Evolutionary conservation across 2,797 vertebrate species (phyloP).

Genomic region (Clarias pachynema): DNA sequence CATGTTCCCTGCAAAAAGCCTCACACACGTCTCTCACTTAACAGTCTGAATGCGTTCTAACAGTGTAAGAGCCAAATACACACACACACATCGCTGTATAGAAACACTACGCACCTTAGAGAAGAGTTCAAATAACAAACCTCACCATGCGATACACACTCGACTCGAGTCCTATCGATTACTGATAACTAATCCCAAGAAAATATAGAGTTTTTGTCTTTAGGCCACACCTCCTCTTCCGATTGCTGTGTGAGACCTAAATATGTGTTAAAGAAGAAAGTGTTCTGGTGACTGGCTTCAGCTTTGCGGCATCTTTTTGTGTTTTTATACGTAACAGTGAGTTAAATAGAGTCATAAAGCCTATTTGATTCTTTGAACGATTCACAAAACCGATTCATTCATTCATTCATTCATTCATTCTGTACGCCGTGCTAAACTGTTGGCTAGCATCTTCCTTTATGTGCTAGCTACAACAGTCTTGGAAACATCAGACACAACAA

Average conservation of each 20-base stretch:
- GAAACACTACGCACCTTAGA: neutral
- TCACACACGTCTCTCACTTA: constrained; percentile 3
- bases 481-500: neutral
- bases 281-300: neutral
- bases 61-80: constrained; percentile 46
- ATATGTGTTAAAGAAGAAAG: neutral
- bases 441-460: neutral
- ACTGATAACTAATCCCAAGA: neutral
- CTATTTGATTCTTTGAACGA: neutral
- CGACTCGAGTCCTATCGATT: neutral
- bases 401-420: neutral
- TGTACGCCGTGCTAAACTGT: neutral
- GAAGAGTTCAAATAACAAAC: neutral
- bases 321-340: neutral
- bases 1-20: constrained; percentile 24
- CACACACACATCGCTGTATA: neutral
- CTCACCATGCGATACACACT: neutral
- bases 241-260: neutral
- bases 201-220: neutral
- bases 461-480: neutral
- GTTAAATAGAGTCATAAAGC: neutral
- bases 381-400: neutral
- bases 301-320: neutral
- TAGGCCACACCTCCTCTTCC: neutral
- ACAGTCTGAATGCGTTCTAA: constrained; percentile 46